Evolutionary conservation across 1,140 invertebrate genomes (phyloP).

Genomic region (Lethrus apterus): DNA sequence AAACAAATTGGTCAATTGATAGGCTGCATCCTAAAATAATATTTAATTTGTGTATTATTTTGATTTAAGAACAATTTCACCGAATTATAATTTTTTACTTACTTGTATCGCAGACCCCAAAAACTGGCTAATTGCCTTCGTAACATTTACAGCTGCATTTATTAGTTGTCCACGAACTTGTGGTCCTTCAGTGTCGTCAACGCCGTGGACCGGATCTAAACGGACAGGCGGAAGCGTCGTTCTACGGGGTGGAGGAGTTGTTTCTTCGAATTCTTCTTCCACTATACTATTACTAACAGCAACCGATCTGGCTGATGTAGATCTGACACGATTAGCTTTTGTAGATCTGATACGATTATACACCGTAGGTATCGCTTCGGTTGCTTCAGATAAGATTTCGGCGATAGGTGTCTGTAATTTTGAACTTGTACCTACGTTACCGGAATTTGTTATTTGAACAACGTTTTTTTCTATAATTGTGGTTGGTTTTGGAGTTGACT

Average conservation of each 20-base stretch:
- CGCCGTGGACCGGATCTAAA: conserved; percentile 34
- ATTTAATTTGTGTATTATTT: background rate
- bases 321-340: conserved; percentile 14
- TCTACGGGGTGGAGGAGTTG: conserved; percentile 16
- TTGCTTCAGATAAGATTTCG: background rate
- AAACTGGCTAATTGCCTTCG: conserved; percentile 63
- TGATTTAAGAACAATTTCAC: background rate
- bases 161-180: conserved; percentile 54
- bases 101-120: conserved; percentile 67
- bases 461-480: conserved; percentile 23
- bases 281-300: conserved; percentile 28
- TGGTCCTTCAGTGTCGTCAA: conserved; percentile 28
- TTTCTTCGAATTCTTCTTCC: conserved; percentile 20
- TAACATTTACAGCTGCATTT: conserved; percentile 62
- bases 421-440: conserved; percentile 25
- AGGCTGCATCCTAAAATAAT: conserved; percentile 27
- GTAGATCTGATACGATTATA: conserved; percentile 15
- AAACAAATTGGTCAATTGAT: conserved; percentile 23
- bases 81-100: conserved; percentile 17
- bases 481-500: conserved; percentile 18
- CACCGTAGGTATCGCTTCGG: conserved; percentile 2
- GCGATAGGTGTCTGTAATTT: background rate
- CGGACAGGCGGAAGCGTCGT: conserved; percentile 29
- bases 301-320: conserved; percentile 19
- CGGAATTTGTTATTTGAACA: conserved; percentile 31